These are phyloP conservation scores for Apus apus DNA, from an alignment of 2,113 vertebrate species.

Conservation along the genomic window DNA sequence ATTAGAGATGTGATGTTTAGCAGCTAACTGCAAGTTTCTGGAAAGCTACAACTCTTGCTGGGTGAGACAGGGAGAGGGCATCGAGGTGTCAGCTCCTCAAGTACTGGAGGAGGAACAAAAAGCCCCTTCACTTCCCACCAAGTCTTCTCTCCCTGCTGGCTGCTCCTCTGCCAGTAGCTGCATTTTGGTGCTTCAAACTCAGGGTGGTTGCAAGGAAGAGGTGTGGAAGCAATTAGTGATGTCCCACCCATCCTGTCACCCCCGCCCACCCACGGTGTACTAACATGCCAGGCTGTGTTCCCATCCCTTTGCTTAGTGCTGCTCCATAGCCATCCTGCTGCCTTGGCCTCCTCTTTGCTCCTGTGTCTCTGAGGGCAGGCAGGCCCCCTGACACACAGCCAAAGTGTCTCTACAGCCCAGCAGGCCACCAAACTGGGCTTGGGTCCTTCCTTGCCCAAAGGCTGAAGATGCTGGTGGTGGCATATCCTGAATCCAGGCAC, in stretches of 20 bases:
- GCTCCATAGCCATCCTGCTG: fast-evolving
- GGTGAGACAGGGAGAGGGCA: neutral
- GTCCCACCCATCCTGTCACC: neutral
- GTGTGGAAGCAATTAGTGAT: neutral
- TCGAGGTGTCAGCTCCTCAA: neutral
- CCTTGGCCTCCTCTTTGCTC: neutral
- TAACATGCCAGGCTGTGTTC: neutral
- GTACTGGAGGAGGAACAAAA: neutral
- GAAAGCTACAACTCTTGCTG: neutral
- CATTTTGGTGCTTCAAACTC: neutral
- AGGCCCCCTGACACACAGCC: neutral
- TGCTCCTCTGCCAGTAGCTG: neutral
- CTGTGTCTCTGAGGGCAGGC: neutral
- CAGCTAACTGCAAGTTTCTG: neutral
- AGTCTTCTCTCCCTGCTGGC: neutral
- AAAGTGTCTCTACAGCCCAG: neutral
- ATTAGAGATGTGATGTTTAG: neutral
- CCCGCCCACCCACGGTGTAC: neutral
- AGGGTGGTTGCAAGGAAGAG: neutral
- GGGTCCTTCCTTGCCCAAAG: neutral
- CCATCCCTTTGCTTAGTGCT: neutral
- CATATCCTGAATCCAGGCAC: neutral
- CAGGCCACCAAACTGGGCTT: neutral
- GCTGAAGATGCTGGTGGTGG: neutral
- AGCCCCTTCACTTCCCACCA: neutral